Percentiles rank a stretch among this genome's conserved stretches.
These are phyloP conservation scores for Dermatemys mawii DNA, from an alignment of 2,113 vertebrate genomes.

Conservation along the genomic window DNA sequence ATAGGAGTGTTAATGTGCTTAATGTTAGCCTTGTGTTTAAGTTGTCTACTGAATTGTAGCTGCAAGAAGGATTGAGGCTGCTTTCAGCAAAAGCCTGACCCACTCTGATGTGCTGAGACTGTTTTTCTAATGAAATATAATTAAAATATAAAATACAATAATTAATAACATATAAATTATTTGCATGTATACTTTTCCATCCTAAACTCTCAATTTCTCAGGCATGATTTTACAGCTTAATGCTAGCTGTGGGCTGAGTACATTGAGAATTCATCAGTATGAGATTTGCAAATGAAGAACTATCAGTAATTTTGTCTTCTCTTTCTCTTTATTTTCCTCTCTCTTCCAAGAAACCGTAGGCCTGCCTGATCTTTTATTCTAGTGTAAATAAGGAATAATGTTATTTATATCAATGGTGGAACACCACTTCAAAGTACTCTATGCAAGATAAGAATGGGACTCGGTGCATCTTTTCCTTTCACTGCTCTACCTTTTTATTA, in stretches of 20 bases:
- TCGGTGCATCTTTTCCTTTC: not conserved
- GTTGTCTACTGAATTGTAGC: not conserved
- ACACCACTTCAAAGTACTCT: not conserved
- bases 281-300: not conserved
- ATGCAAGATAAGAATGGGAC: not conserved
- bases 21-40: not conserved
- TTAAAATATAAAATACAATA: not conserved
- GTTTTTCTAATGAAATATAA: not conserved
- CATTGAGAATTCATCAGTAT: not conserved
- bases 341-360: not conserved
- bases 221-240: not conserved
- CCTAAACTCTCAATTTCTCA: not conserved
- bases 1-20: not conserved
- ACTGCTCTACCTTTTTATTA: not conserved
- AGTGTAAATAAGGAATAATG: not conserved
- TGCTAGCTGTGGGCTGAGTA: not conserved
- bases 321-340: not conserved
- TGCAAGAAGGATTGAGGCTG: not conserved
- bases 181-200: not conserved
- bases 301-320: not conserved
- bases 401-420: not conserved
- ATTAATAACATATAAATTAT: not conserved
- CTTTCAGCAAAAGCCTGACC: not conserved
- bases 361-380: not conserved
- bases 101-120: not conserved